phyloP scores from a whole-genome alignment of 2,888 invertebrate species.

The Pseudolycoriella hygida region DNA sequence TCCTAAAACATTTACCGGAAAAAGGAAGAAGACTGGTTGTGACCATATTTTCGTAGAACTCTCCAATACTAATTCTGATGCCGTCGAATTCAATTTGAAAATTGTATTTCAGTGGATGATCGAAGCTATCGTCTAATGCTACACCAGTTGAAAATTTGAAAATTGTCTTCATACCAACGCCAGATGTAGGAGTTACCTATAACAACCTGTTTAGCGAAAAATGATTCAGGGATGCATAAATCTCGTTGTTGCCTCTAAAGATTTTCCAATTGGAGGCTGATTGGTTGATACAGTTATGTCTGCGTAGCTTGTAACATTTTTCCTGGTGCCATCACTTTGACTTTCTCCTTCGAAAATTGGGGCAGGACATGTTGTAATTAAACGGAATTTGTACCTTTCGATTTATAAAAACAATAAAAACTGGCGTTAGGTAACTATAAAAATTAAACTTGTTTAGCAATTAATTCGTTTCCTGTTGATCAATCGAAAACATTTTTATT shows the following conservation, averaged over 20 bases:
- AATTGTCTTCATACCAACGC: background rate
- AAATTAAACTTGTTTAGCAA: no score
- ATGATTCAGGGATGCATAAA: no score
- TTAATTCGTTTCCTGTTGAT: no score
- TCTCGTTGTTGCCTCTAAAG: background rate
- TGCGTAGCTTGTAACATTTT: background rate
- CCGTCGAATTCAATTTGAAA: background rate
- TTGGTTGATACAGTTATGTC: background rate
- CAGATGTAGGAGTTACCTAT: background rate
- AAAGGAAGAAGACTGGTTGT: background rate
- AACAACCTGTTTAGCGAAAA: no score
- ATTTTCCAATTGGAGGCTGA: background rate
- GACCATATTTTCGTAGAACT: background rate
- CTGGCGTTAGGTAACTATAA: no score
- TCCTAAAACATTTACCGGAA: background rate
- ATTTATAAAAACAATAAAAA: background rate
- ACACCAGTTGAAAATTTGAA: background rate
- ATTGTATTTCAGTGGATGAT: background rate
- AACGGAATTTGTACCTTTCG: background rate
- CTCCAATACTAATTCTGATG: background rate
- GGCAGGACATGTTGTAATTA: background rate
- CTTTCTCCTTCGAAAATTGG: background rate
- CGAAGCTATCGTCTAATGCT: background rate
- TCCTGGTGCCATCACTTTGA: background rate
- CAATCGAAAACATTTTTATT: no score